Evolutionary conservation across 1,140 invertebrate species (phyloP).

Genomic region (Batillaria attramentaria): DNA sequence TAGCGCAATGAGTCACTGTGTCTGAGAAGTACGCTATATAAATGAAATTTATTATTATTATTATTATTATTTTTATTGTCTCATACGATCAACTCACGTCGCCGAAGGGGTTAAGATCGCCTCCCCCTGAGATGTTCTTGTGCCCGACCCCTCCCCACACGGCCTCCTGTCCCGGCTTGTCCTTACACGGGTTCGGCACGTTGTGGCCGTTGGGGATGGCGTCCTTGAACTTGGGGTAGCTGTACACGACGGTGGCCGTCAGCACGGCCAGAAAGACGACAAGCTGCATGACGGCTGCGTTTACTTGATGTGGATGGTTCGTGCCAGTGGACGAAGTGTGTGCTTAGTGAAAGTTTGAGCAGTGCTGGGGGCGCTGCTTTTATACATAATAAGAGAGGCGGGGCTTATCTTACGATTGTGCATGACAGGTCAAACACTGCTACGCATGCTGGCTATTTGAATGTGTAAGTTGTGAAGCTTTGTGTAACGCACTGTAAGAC

Average conservation of each 20-base stretch:
- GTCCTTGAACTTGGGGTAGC: neutral
- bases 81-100: neutral
- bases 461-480: no score
- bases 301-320: neutral
- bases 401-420: no score
- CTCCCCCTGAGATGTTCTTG: conserved; percentile 6
- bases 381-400: neutral
- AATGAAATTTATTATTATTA: no score
- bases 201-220: conserved; percentile 8
- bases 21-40: no score
- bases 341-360: no score
- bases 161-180: no score
- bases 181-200: conserved; percentile 11
- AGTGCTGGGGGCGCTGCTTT: no score
- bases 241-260: neutral
- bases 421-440: neutral
- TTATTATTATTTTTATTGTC: no score
- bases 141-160: conserved; percentile 7
- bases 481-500: no score
- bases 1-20: no score
- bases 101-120: conserved; percentile 4
- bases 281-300: neutral
- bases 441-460: no score
- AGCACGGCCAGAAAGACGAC: neutral
- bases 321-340: no score